These are phyloP conservation scores for Ctenochaetus hawaiiensis DNA, from an alignment of 2,797 vertebrate species.

Conservation along the genomic window DNA sequence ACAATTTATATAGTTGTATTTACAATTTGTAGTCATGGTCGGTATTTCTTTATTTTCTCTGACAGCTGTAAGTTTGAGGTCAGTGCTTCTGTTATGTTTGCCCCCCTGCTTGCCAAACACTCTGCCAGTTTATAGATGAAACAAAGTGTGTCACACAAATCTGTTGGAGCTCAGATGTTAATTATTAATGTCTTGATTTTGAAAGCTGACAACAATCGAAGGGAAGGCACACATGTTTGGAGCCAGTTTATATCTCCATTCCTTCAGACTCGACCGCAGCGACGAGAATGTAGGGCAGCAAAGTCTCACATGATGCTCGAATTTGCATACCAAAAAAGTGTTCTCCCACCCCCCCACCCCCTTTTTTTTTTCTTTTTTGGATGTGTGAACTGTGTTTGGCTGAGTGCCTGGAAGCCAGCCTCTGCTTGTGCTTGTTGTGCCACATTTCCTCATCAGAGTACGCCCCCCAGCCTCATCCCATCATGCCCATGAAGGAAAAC, in stretches of 20 bases:
- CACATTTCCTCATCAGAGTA: slow-evolving; percentile 85
- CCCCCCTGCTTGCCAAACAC: slow-evolving; percentile 22
- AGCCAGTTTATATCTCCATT: slow-evolving; percentile 56
- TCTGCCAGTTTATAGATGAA: slow-evolving; percentile 85
- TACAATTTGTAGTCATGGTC: not conserved
- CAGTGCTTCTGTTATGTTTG: slow-evolving; percentile 22
- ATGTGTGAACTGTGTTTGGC: slow-evolving; percentile 79
- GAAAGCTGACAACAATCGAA: slow-evolving; percentile 68
- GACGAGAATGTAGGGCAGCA: slow-evolving; percentile 83
- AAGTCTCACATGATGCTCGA: slow-evolving; percentile 82
- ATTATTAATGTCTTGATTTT: slow-evolving; percentile 79
- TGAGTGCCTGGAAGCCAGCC: slow-evolving; percentile 78
- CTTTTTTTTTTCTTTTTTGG: slow-evolving; percentile 58
- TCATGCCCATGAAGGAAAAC: slow-evolving; percentile 86
- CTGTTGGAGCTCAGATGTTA: slow-evolving; percentile 67
- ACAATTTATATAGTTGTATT: not conserved
- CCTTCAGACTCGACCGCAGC: slow-evolving; percentile 70
- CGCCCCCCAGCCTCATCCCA: slow-evolving; percentile 79
- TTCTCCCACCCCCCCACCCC: slow-evolving; percentile 45
- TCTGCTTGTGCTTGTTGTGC: slow-evolving; percentile 84
- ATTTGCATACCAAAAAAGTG: slow-evolving; percentile 84
- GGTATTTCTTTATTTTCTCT: not conserved
- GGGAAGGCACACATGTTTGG: slow-evolving; percentile 63
- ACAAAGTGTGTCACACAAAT: slow-evolving; percentile 83
- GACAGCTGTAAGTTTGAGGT: slow-evolving; percentile 11